Evolutionary conservation across 2,113 vertebrate species (phyloP).

Genomic region (Menidia beryllina): DNA sequence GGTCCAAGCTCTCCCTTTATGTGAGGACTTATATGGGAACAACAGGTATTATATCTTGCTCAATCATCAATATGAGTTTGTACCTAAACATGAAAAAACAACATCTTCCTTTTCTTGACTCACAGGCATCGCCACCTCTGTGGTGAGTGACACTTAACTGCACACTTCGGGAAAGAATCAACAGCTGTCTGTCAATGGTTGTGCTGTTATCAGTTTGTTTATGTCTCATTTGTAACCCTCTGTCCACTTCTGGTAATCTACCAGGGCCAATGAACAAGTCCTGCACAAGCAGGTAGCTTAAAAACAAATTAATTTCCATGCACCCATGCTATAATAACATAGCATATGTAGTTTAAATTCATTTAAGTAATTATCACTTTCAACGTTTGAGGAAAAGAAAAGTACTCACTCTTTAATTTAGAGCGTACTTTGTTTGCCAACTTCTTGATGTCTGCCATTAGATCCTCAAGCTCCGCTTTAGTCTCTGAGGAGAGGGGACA

Average conservation of each 20-base stretch:
- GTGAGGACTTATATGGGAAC: neutral
- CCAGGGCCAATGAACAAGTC: neutral
- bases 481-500: conserved; percentile 85
- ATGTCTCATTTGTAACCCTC: neutral
- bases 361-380: conserved; percentile 1
- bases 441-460: conserved; percentile 97
- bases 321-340: too few relatives aligned
- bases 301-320: too few relatives aligned
- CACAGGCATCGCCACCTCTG: conserved; percentile 18
- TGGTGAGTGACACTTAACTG: conserved; percentile 24
- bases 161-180: conserved; percentile 18
- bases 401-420: conserved; percentile 94
- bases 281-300: neutral
- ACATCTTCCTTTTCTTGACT: conserved; percentile 3
- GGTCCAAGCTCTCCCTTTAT: neutral
- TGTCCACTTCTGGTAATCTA: neutral
- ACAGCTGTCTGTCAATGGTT: conserved; percentile 13
- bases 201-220: conserved; percentile 12
- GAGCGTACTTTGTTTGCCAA: conserved; percentile 97
- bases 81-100: conserved; percentile 19
- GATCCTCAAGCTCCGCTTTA: conserved; percentile 92
- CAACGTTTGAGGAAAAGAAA: neutral
- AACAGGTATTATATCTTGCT: neutral
- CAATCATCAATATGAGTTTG: conserved; percentile 3
- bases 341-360: too few relatives aligned